Evolutionary conservation across 2,888 invertebrate species (phyloP).

Genomic region (Diaperis boleti): DNA sequence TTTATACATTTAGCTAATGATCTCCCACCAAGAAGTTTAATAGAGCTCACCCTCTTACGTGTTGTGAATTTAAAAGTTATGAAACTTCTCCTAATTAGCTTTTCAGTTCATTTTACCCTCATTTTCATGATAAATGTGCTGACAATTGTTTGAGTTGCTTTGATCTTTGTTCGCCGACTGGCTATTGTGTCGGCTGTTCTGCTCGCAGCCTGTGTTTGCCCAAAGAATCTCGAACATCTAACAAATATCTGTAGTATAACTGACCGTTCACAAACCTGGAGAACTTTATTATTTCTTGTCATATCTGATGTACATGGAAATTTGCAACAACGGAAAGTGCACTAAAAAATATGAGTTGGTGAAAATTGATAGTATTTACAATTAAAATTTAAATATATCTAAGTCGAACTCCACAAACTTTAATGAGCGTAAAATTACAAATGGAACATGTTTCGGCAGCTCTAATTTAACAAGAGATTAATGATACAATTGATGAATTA

Average conservation of each 20-base stretch:
- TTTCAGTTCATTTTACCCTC: slow-evolving; percentile 5
- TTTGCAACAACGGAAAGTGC: background rate
- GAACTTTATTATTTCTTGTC: slow-evolving; percentile 1
- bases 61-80: background rate
- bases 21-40: background rate
- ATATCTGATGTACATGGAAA: background rate
- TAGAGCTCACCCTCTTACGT: background rate
- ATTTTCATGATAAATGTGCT: slow-evolving; percentile 21
- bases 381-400: no score
- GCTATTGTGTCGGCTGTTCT: slow-evolving; percentile 17
- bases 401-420: no score
- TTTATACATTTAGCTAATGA: no score
- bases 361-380: no score
- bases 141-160: slow-evolving; percentile 30
- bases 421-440: no score
- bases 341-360: background rate
- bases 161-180: slow-evolving; percentile 31
- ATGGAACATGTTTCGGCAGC: no score
- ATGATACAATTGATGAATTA: no score
- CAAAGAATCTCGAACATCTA: background rate
- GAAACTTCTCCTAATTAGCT: slow-evolving; percentile 1
- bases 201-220: background rate
- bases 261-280: background rate
- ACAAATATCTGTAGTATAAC: background rate
- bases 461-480: no score